phyloP scores from a whole-genome alignment of 64 coral and sea anemone genomes.

The Stichodactyla helianthus region DNA sequence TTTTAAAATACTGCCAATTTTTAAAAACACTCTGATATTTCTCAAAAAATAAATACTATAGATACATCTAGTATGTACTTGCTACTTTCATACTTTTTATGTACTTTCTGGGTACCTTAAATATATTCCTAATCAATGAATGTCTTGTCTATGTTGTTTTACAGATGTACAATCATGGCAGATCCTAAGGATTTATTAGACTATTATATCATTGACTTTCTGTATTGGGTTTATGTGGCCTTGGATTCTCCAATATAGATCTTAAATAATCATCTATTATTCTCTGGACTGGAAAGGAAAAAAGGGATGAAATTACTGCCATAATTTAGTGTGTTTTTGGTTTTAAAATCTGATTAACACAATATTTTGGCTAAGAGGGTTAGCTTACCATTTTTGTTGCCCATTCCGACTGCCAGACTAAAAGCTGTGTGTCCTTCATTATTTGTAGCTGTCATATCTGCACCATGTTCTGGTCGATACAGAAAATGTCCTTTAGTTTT shows the following conservation, averaged over 20 bases:
- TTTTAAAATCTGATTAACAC: not conserved
- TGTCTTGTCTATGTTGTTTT: no score
- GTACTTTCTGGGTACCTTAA: no score
- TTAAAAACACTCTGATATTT: no score
- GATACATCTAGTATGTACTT: no score
- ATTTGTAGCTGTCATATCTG: constrained; percentile 88
- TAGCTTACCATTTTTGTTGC: constrained; percentile 86
- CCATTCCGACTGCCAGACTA: constrained; percentile 77
- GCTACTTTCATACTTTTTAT: no score
- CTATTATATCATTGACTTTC: not conserved
- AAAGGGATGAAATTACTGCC: not conserved
- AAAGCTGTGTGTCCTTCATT: constrained; percentile 84
- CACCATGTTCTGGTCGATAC: constrained; percentile 67
- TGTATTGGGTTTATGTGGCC: not conserved
- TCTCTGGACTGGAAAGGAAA: constrained; percentile 48
- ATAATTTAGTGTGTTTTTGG: no score
- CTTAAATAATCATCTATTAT: constrained; percentile 70
- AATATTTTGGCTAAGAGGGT: not conserved
- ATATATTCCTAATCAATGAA: no score
- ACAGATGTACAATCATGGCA: no score
- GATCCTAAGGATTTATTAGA: not conserved
- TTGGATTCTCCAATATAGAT: constrained; percentile 39
- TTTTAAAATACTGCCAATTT: no score
- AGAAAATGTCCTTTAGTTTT: not conserved
- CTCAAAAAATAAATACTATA: not conserved